Evolutionary conservation across 2,888 invertebrate species (phyloP).

Genomic region (Diarsia rubi): DNA sequence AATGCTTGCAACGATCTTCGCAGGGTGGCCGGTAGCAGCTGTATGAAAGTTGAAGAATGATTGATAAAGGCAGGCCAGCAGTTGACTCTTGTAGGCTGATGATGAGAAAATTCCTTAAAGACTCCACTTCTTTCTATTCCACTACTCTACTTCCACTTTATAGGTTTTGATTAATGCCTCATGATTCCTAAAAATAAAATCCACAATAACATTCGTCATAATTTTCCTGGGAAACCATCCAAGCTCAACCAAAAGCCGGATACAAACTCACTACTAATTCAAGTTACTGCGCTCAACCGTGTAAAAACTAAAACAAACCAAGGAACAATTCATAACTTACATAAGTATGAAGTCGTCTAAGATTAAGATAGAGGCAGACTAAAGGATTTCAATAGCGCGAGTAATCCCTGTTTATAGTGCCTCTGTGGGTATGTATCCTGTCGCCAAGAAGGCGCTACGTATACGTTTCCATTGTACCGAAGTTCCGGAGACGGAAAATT

Average conservation of each 20-base stretch:
- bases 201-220: too few relatives aligned
- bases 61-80: too few relatives aligned
- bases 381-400: slow-evolving; percentile 70
- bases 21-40: too few relatives aligned
- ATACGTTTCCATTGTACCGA: slow-evolving; percentile 70
- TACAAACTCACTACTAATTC: slow-evolving; percentile 15
- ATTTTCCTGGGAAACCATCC: not conserved
- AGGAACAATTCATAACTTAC: slow-evolving; percentile 61
- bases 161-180: not conserved
- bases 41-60: too few relatives aligned
- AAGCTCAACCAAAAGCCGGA: not conserved
- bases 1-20: not conserved
- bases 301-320: slow-evolving; percentile 47
- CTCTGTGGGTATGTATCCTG: slow-evolving; percentile 74
- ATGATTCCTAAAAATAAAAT: not conserved
- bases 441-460: slow-evolving; percentile 77
- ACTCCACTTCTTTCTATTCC: too few relatives aligned
- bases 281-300: not conserved
- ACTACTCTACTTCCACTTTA: too few relatives aligned
- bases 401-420: slow-evolving; percentile 76
- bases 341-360: slow-evolving; percentile 60
- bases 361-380: slow-evolving; percentile 66
- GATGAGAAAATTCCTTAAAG: too few relatives aligned
- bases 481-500: slow-evolving; percentile 11
- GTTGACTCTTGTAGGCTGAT: too few relatives aligned